A percentile compares a stretch with the other conserved stretches of the same genome.
Conservation (phyloP, 2,797 vertebrate genomes). For the Sebastes trivittatus region DNA sequence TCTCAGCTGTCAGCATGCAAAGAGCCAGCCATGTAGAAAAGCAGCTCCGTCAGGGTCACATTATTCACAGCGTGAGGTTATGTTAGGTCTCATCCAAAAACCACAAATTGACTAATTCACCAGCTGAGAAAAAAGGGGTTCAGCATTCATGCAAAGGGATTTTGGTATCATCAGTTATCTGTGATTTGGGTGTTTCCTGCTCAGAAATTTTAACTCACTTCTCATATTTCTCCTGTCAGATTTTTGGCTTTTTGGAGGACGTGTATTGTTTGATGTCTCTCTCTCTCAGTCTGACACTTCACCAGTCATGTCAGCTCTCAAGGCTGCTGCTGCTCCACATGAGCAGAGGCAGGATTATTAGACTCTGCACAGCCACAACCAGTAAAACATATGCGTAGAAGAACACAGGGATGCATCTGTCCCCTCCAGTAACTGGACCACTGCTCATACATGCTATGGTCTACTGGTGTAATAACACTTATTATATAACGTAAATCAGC, state of each 20-base stretch:
- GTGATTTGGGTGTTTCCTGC: background rate
- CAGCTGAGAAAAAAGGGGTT: background rate
- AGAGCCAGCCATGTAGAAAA: slow-evolving; percentile 44
- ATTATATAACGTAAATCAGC: slow-evolving; percentile 30
- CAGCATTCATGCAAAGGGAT: background rate
- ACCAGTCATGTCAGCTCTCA: slow-evolving; percentile 6
- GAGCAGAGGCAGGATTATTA: background rate
- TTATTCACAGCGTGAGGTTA: slow-evolving; percentile 9
- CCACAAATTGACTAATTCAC: background rate
- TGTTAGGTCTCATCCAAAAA: background rate
- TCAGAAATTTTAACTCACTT: background rate
- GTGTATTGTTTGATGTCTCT: background rate
- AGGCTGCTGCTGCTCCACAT: slow-evolving; percentile 10
- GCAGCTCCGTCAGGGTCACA: slow-evolving; percentile 28
- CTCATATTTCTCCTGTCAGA: slow-evolving; percentile 18
- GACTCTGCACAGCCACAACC: background rate
- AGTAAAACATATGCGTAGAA: slow-evolving; percentile 6
- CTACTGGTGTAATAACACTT: slow-evolving; percentile 23
- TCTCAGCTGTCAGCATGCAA: slow-evolving; percentile 50
- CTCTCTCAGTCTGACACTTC: slow-evolving; percentile 1
- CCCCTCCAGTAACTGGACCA: slow-evolving; percentile 10
- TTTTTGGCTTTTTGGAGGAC: background rate
- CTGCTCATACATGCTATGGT: slow-evolving; percentile 3
- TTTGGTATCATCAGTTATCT: background rate
- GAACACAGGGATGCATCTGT: slow-evolving; percentile 17